Evolutionary conservation across 1,140 invertebrate species (phyloP), one percentile per base, ranked within the genome.

Genomic region (Bombus confusus): DNA sequence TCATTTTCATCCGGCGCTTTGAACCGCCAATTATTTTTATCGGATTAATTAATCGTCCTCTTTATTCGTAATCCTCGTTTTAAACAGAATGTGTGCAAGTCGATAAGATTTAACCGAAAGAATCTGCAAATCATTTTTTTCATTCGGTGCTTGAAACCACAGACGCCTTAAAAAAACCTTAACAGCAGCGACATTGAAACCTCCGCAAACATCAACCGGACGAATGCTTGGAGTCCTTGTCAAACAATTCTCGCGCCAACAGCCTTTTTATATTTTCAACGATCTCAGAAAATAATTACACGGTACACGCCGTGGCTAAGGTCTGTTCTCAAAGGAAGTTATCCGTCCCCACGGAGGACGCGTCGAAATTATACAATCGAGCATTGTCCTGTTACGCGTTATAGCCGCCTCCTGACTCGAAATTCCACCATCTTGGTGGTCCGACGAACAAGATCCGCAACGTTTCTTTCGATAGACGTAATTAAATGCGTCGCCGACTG

Each of bases 401-500:
- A 15, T 28, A 39, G 18, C 22, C 22, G 31, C 22, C 25, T 47
- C 12, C 22, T 28, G 34, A 37, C 41, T 37, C 41, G 39, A 47
- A 73, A 83, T 86, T 69, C 85, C 74, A 57, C 28, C 47, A 41
- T 68, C 85, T 71, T 69, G 85, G 85, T 86, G 80, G 83, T 75
- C 83, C 83, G 25, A 3, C 31, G 83, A 77, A 59, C 52, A 77
- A 66, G 78, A 85, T 28, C 31, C 72, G 34, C 47, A 3, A 31
- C 39, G 69, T 73, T 86, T 74, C 68, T 75, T 83, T 62, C 87
- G 73, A 57, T 77, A 72, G 81, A 52, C 59, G 57, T 83, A 82
- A 87, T 87, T 86, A 82, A 87, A 88, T 78, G 78, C 43, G 62
- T 83, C 86, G 78, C 64, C 79, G 59, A 22, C 52, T 57, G 77